These are phyloP conservation scores for Troilus luridus DNA, from an alignment of 2,888 invertebrate species.

Conservation along the genomic window DNA sequence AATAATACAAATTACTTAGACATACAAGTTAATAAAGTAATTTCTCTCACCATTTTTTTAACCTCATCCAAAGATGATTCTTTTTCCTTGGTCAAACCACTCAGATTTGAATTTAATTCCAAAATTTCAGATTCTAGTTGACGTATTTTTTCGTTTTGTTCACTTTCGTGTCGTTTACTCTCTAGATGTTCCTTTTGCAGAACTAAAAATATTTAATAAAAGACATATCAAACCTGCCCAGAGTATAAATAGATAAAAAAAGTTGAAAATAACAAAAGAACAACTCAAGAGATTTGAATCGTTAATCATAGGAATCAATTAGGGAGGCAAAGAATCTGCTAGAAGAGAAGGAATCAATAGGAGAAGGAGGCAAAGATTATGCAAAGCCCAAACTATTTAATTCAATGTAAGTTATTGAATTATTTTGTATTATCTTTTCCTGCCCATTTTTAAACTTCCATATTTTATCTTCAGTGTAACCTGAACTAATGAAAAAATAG, in stretches of 20 bases:
- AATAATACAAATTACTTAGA: background rate
- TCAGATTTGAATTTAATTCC: conserved; percentile 28
- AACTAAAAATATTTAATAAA: background rate
- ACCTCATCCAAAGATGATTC: background rate
- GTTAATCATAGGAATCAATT: background rate
- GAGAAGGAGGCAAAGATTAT: no score
- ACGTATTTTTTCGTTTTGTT: conserved; percentile 52
- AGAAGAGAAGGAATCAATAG: no score
- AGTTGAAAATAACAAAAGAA: background rate
- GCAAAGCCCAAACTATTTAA: no score
- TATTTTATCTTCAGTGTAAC: no score
- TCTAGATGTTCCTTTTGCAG: conserved; percentile 44
- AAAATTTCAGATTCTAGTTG: conserved; percentile 19
- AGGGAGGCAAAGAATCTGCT: no score
- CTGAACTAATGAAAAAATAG: no score
- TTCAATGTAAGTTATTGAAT: no score
- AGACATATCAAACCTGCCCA: background rate
- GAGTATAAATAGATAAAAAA: background rate
- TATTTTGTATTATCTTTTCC: no score
- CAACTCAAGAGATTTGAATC: background rate
- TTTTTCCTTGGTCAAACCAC: background rate
- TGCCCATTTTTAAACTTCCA: no score
- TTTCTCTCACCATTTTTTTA: conserved; percentile 13
- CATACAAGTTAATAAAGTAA: background rate
- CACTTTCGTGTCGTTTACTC: conserved; percentile 40